Evolutionary conservation across 2,888 invertebrate species (phyloP).

Genomic region (Leucophenga montana): DNA sequence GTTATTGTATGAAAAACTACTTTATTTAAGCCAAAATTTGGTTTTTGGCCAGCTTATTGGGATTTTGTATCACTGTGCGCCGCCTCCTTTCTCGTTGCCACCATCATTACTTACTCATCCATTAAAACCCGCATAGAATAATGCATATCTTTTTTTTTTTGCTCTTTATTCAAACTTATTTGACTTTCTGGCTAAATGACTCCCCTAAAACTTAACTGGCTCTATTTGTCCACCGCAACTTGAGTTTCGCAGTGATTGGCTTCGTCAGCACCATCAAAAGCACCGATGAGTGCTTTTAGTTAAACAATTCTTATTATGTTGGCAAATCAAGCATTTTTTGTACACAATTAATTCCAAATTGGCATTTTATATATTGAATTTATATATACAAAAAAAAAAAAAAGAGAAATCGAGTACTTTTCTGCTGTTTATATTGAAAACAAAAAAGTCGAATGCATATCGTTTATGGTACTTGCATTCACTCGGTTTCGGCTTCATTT

Average conservation of each 20-base stretch:
- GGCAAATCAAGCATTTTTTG: slow-evolving; percentile 27
- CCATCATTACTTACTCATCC: background rate
- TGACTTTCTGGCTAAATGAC: background rate
- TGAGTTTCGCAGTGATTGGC: slow-evolving; percentile 14
- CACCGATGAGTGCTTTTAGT: background rate
- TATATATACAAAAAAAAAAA: background rate
- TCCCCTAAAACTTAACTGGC: too few relatives aligned
- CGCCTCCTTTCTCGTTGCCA: background rate
- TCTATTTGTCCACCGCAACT: background rate
- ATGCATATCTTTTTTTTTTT: background rate
- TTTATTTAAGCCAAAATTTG: too few relatives aligned
- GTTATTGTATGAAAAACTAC: too few relatives aligned
- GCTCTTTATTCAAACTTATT: background rate
- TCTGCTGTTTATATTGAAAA: too few relatives aligned
- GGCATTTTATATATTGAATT: slow-evolving; percentile 2
- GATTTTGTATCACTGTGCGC: too few relatives aligned
- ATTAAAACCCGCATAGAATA: background rate
- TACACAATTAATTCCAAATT: slow-evolving; percentile 30
- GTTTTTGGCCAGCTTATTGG: too few relatives aligned
- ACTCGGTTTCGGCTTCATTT: slow-evolving; percentile 1
- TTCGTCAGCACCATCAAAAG: background rate
- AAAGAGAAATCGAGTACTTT: too few relatives aligned
- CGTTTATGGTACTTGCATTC: background rate
- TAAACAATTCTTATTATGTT: slow-evolving; percentile 8
- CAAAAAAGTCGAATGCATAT: background rate